Conservation (phyloP, 2,888 invertebrate species). For the Drosophila antonietae region DNA sequence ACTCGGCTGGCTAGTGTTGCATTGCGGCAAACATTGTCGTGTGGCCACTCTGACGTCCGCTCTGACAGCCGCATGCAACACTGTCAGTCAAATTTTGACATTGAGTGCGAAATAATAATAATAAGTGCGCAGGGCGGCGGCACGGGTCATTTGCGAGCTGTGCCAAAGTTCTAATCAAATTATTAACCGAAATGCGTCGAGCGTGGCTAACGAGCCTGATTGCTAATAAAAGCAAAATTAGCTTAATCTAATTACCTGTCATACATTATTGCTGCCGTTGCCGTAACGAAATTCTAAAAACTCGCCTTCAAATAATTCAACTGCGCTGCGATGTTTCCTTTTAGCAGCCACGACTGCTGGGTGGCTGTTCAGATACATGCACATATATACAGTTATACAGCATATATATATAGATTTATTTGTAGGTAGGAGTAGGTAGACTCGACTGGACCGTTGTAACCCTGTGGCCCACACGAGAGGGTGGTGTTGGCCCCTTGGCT, state of each 20-base stretch:
- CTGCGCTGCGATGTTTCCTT: constrained; percentile 43
- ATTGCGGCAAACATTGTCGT: constrained; percentile 63
- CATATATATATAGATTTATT: background rate
- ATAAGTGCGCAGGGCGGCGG: background rate
- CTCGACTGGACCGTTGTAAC: constrained; percentile 38
- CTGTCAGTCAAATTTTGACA: constrained; percentile 18
- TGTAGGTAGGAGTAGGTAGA: constrained; percentile 13
- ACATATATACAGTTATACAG: background rate
- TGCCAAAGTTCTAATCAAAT: constrained; percentile 62
- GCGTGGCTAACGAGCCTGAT: constrained; percentile 55
- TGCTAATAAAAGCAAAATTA: constrained; percentile 81
- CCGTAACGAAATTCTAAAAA: constrained; percentile 53
- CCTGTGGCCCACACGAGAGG: constrained; percentile 35
- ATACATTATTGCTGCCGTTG: constrained; percentile 67
- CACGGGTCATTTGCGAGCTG: constrained; percentile 2
- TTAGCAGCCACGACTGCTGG: background rate
- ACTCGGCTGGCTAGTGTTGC: constrained; percentile 65
- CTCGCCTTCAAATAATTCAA: constrained; percentile 42
- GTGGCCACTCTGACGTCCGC: constrained; percentile 47
- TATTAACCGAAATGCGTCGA: constrained; percentile 67
- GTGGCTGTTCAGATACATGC: background rate
- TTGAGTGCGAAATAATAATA: constrained; percentile 3
- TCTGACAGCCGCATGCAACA: constrained; percentile 62
- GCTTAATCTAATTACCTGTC: constrained; percentile 82
- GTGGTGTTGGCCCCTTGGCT: constrained; percentile 27